A percentile compares a stretch with the other conserved stretches of the same genome.
These are phyloP conservation scores for Eupelmus urozonus DNA, from an alignment of 2,888 invertebrate genomes.

Conservation along the genomic window DNA sequence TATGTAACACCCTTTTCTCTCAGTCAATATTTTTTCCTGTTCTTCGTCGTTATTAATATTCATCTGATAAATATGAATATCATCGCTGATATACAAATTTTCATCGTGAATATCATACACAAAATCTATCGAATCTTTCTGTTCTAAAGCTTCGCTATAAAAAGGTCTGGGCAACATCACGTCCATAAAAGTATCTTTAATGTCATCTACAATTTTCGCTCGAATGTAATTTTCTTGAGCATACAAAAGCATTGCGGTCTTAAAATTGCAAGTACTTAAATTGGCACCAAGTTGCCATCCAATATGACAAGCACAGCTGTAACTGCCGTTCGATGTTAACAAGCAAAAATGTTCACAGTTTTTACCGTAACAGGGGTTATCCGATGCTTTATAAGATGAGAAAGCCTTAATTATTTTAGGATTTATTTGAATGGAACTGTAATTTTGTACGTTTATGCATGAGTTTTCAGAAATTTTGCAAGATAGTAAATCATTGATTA, in stretches of 20 bases:
- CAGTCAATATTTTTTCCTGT: conserved; percentile 16
- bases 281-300: conserved; percentile 36
- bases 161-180: conserved; percentile 17
- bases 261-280: neutral
- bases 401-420: conserved; percentile 7
- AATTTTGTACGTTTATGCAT: conserved; percentile 10
- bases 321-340: conserved; percentile 3
- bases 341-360: conserved; percentile 43
- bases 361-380: conserved; percentile 25
- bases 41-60: conserved; percentile 14
- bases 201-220: neutral
- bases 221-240: conserved; percentile 8
- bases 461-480: conserved; percentile 3
- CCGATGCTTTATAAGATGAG: neutral
- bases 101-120: conserved; percentile 27
- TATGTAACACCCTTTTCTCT: neutral
- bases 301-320: conserved; percentile 33
- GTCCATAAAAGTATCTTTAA: conserved; percentile 8
- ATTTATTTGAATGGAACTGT: neutral
- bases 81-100: conserved; percentile 37
- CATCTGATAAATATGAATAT: conserved; percentile 24
- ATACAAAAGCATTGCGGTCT: conserved; percentile 18
- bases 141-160: neutral
- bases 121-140: conserved; percentile 17
- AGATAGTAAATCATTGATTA: conserved; percentile 13